phyloP scores from a whole-genome alignment of 1,140 invertebrate genomes.

The Hycleus phaleratus region DNA sequence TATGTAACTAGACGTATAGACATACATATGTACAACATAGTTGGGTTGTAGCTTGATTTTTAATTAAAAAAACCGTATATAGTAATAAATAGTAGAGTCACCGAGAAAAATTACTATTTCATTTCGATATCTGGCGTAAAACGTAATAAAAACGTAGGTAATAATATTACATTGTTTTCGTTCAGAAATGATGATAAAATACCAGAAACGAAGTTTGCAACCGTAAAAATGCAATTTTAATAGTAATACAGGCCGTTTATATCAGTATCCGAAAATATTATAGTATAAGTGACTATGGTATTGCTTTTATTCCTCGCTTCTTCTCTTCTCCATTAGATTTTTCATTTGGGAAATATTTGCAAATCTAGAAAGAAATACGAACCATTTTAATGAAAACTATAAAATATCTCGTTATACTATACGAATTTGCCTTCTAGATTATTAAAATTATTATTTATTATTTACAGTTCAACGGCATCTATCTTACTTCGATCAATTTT shows the following conservation, averaged over 20 bases:
- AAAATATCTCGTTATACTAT: conserved; percentile 18
- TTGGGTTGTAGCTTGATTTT: not conserved
- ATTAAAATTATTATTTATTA: conserved; percentile 23
- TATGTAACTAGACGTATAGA: not conserved
- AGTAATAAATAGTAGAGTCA: conserved; percentile 12
- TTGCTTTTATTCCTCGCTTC: too few species aligned
- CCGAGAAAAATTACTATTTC: conserved; percentile 22
- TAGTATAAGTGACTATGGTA: not conserved
- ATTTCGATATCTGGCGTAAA: conserved; percentile 22
- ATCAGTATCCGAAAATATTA: conserved; percentile 11
- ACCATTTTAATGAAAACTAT: conserved; percentile 24
- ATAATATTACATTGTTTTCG: conserved; percentile 31
- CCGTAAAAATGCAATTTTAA: conserved; percentile 31
- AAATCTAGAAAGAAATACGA: conserved; percentile 17
- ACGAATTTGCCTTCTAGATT: conserved; percentile 17
- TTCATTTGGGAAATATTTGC: conserved; percentile 18
- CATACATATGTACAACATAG: not conserved
- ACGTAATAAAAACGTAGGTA: conserved; percentile 23
- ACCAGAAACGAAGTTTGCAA: conserved; percentile 29
- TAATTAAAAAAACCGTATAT: conserved; percentile 7
- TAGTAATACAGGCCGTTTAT: conserved; percentile 22
- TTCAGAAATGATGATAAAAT: conserved; percentile 30
- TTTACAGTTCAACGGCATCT: conserved; percentile 17
- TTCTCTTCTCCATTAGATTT: conserved; percentile 19
- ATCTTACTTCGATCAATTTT: not conserved